Percentiles rank a stretch among this genome's conserved stretches.
Conservation (phyloP, 2,888 invertebrate genomes). For the Polymixis lichenea region DNA sequence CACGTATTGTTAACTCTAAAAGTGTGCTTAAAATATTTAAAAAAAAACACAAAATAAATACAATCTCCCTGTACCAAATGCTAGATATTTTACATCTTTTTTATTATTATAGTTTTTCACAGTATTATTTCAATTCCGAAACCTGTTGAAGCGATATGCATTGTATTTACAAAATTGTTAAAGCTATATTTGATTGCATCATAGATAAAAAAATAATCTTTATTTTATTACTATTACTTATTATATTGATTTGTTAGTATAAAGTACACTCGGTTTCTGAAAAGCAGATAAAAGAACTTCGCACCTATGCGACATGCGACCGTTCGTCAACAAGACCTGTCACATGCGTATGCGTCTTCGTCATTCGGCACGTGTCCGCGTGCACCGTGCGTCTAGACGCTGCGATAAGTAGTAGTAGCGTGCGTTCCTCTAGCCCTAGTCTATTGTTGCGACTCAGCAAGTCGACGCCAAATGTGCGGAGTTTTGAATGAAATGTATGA, state of each 20-base stretch:
- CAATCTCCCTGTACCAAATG: slow-evolving; percentile 47
- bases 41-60: slow-evolving; percentile 38
- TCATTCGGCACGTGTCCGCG: too few relatives aligned
- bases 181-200: slow-evolving; percentile 53
- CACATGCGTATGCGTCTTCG: neutral
- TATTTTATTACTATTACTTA: slow-evolving; percentile 33
- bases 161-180: slow-evolving; percentile 50
- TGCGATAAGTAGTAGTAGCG: neutral
- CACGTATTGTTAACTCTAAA: slow-evolving; percentile 11
- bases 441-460: too few relatives aligned
- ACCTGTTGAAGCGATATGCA: slow-evolving; percentile 54
- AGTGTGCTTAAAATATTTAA: slow-evolving; percentile 32
- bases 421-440: too few relatives aligned
- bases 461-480: neutral
- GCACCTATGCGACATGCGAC: neutral
- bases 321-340: neutral
- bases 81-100: slow-evolving; percentile 19
- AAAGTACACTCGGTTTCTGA: neutral
- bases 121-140: slow-evolving; percentile 60
- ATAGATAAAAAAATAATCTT: slow-evolving; percentile 41
- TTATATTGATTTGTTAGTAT: slow-evolving; percentile 30
- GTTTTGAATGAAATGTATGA: neutral
- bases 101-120: slow-evolving; percentile 12
- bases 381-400: neutral
- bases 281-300: neutral